Base-by-base conservation (phyloP, 2,888 invertebrate genomes). In the Melitaea athalia region DNA sequence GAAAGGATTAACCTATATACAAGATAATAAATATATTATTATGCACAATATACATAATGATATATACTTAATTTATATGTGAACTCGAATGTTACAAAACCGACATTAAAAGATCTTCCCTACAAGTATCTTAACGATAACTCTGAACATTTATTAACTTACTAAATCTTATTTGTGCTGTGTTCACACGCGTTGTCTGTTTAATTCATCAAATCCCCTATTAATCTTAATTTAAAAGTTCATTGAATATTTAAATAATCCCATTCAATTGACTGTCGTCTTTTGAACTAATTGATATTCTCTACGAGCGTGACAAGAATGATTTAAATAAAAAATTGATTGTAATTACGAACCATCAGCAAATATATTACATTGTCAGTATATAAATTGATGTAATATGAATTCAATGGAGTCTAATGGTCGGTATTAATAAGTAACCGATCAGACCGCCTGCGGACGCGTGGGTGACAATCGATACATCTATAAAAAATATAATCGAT, bases 311-410 rank as follows among this genome's bases (percentile, higher is more conserved):
- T 52, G 59, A 65, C 49, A 38, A 50, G 61, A 17, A 60, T 60
- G 43, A 66, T 71, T 71, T 71, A 52, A 66, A 66, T 71, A 68
- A 68, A 66, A 66, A 70, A 72, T 70, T 38, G 67, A 53, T 68
- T 68, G 17, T 68, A 68, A 68, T 68, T 70, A 70, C 61, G 24
- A 52, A 43, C 66, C 60, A 70, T 68, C 65, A 65, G 60, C 69
- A 61, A 59, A 72, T 67, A 63, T 72, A 71, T 70, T 68, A 73
- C 64, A 63, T 64, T 68, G 71, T 71, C 72, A 71, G 64, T 67
- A 50, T 73, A 74, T 80, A 79, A 84, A 85, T 83, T 81, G 83
- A 83, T 79, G 81, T 83, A 79, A 84, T 83, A 83, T 84, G 81
- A 77, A 79, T 81, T 80, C 81, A 83, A 83, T 84, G 78, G 80